These are phyloP conservation scores for Trachemys scripta DNA, from an alignment of 2,113 vertebrate species.

Conservation along the genomic window DNA sequence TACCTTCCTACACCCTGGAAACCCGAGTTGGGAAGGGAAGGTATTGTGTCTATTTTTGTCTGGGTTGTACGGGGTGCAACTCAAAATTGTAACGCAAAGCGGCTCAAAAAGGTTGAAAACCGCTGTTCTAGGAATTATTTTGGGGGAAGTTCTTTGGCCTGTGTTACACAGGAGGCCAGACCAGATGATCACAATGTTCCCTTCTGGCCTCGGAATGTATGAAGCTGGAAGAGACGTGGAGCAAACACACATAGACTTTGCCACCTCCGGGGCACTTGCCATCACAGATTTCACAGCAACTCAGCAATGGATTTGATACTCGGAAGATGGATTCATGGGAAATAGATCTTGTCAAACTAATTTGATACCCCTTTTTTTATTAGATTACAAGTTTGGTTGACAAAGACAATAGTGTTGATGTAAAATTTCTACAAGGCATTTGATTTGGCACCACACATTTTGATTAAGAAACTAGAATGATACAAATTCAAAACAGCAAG, in stretches of 20 bases:
- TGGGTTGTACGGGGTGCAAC: too few species aligned
- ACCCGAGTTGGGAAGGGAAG: too few species aligned
- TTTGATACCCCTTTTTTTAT: neutral
- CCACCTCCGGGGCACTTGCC: neutral
- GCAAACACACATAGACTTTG: neutral
- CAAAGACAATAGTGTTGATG: neutral
- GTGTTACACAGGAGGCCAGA: neutral
- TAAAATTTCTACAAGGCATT: neutral
- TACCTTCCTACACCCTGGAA: too few species aligned
- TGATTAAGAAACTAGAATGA: conserved; percentile 26
- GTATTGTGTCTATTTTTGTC: too few species aligned
- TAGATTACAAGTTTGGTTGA: neutral
- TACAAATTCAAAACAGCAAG: neutral
- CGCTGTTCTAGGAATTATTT: neutral
- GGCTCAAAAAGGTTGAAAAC: too few species aligned
- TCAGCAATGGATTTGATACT: neutral
- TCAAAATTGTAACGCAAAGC: too few species aligned
- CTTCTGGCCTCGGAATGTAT: neutral
- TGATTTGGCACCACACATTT: neutral
- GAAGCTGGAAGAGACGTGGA: neutral
- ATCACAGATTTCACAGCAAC: neutral
- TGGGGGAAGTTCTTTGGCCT: neutral
- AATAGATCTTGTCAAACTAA: conserved; percentile 13
- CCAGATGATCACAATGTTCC: neutral
- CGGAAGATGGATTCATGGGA: neutral